Conservation (phyloP, 2,888 invertebrate genomes). For the Ceraclea dissimilis region DNA sequence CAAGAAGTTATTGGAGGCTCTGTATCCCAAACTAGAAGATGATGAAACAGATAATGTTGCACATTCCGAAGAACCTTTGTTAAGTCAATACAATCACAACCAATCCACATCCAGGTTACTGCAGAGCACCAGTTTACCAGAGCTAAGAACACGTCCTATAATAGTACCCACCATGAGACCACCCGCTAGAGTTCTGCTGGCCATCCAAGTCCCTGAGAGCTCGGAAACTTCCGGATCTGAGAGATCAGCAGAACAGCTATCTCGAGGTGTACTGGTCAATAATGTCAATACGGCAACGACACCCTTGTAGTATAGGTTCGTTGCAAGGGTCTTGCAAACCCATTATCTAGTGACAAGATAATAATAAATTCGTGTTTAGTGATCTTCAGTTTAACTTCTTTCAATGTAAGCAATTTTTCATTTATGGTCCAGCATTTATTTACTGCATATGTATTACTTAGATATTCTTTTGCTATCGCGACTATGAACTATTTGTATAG, state of each 20-base stretch:
- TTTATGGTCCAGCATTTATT: no score
- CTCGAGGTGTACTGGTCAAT: constrained; percentile 29
- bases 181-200: constrained; percentile 38
- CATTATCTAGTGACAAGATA: constrained; percentile 33
- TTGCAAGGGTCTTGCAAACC: constrained; percentile 46
- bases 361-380: no score
- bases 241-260: constrained; percentile 33
- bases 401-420: no score
- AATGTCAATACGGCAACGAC: constrained; percentile 28
- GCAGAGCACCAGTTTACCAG: constrained; percentile 43
- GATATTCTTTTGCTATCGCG: no score
- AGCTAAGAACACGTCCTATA: constrained; percentile 32
- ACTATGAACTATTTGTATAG: no score
- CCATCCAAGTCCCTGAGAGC: constrained; percentile 35
- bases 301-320: constrained; percentile 44
- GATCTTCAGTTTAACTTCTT: no score
- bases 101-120: constrained; percentile 30
- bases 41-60: constrained; percentile 31
- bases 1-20: constrained; percentile 27
- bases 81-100: constrained; percentile 29
- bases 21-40: constrained; percentile 27
- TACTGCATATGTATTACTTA: no score
- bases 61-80: constrained; percentile 42
- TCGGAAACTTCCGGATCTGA: constrained; percentile 27
- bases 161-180: constrained; percentile 10